Percentiles rank a stretch among this genome's conserved stretches.
Conservation (phyloP, 2,797 vertebrate genomes). For the Sebastes paucispinis region DNA sequence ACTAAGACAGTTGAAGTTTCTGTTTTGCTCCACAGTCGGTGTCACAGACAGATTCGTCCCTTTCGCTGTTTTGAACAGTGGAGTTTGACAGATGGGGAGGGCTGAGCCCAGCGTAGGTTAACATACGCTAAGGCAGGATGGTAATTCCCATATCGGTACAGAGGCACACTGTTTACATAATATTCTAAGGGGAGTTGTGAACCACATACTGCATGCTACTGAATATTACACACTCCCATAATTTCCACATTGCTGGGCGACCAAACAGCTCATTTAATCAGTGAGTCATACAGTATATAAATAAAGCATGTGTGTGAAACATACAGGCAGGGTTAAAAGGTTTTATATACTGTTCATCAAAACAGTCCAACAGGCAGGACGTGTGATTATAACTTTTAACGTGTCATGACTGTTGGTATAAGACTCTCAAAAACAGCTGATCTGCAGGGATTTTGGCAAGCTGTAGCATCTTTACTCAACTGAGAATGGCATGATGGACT, state of each 20-base stretch:
- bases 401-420: conserved; percentile 1
- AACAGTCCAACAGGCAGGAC: neutral
- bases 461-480: neutral
- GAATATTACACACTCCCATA: conserved; percentile 31
- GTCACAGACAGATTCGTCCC: conserved; percentile 17
- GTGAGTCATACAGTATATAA: conserved; percentile 44
- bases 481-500: neutral
- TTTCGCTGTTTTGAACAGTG: conserved; percentile 8
- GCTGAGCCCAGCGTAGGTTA: conserved; percentile 36
- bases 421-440: conserved; percentile 3
- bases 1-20: neutral
- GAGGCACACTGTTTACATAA: conserved; percentile 57
- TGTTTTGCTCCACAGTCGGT: neutral
- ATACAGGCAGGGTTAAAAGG: conserved; percentile 30
- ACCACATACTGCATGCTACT: conserved; percentile 21
- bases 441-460: conserved; percentile 6
- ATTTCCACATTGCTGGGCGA: conserved; percentile 29
- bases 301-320: conserved; percentile 51
- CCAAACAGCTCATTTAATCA: conserved; percentile 38
- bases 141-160: conserved; percentile 53
- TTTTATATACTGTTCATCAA: neutral
- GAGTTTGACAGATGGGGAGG: conserved; percentile 54
- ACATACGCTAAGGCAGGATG: conserved; percentile 53
- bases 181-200: conserved; percentile 38
- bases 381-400: conserved; percentile 25